Base-by-base conservation (phyloP, 2,797 vertebrate genomes). In the Poecilia gillii region DNA sequence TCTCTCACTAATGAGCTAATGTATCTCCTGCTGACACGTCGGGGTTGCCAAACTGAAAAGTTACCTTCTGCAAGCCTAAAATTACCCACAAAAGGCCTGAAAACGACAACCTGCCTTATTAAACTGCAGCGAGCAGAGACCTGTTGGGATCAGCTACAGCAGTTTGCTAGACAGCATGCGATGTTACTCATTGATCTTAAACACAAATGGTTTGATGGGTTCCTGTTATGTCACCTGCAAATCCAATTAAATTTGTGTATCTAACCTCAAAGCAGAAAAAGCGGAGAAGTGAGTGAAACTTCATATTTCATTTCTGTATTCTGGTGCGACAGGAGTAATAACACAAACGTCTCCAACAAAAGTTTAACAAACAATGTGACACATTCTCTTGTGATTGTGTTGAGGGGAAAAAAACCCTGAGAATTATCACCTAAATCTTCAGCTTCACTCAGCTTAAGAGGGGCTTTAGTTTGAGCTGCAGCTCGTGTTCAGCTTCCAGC, bases 1-100 rank as follows among this genome's bases (percentile, higher is more conserved):
- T 76, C 68, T 83, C 73, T 55, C 72, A 8, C 89, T 93, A 91
- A 92, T 79, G 89, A 93, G 85, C 86, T 88, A 85, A 92, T 92
- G 87, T 86, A 91, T 93, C 90, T 88, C 84, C 82, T 68, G 81
- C 89, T 88, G 90, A 89, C 81, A 43, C 81, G 25, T 81, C 62
- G 0, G 78, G 33, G 77, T 72, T 68, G 80, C 78, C 23, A 66
- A 72, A 84, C 88, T 80, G 39, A 90, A 90, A 87, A 72, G 81
- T 71, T 72, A 80, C 71, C 51, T 78, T 71, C 20, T 75, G 76
- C 72, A 71, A 33, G 72, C 64, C 64, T 79, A 47, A 62, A 87
- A 62, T 84, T 78, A 74, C 81, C 85, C 78, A 41, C 46, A 59
- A 78, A 62, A 46, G 73, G 53, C 66, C 77, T 57, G 78, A 46